Evolutionary conservation across 2,888 invertebrate genomes (phyloP), one percentile per base, ranked within the genome.

Genomic region (Chydorus sphaericus): DNA sequence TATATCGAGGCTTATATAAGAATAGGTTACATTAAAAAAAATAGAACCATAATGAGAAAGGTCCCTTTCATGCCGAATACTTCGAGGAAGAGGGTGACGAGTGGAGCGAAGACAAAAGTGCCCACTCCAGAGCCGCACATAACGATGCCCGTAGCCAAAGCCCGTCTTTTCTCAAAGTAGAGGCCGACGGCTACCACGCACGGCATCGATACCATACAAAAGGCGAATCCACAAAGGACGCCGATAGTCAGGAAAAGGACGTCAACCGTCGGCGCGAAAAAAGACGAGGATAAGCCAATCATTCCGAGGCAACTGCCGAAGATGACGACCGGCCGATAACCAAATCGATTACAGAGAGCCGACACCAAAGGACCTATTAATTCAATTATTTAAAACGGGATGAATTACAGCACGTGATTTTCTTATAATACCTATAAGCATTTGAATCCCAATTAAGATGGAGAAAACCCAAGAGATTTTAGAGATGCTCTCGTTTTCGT

Each of bases 51-150:
- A 28, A 83, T 76, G 26, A 86, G 71, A 29, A 94, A 67, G 0
- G 90, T 81, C 30, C 72, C 70, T 58, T 82, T 76, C 94, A 94
- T 96, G 8, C 82, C 83, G 48, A 75, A 75, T 0, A 66, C 62
- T 0, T 75, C 68, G n/a, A 87, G 75, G 18, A 94, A 72, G 4
- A 66, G 62, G 23, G 72, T 72, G 54, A 79, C 81, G 5, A 93
- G 69, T 0, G 91, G 92, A 0, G 90, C 84, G 66, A 94, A 81
- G 3, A 87, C 71, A 66, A 93, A 88, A 8, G 86, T 86, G 16
- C 94, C 94, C 18, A 93, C 86, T 11, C 97, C 97, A 1, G 94
- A 93, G 23, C 97, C 97, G 66, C 94, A 94, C 6, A 97, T 85
- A 0, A 94, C 90, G 55, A 97, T 81, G 4, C 97, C 97, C 0